Evolutionary conservation across 2,888 invertebrate species (phyloP), one percentile per base, ranked within the genome.

Genomic region (Saturnia pavonia): DNA sequence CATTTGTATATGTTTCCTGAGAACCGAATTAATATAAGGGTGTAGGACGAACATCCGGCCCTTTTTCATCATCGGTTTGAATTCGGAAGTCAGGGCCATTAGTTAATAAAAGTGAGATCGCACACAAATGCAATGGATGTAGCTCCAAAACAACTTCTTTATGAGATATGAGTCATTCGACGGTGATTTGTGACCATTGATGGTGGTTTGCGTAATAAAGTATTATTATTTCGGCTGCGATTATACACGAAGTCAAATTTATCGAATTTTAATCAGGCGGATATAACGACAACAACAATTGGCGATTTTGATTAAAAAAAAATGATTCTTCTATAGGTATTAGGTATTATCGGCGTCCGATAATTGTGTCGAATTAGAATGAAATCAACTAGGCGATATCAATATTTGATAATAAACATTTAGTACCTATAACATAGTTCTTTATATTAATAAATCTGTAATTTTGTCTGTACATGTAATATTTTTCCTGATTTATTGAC

Each of bases 41-140:
- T 68, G 57, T 57, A n/a, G 70, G 66, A 54, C 54, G 19, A 22
- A 66, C 65, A 25, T 70, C 70, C 70, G 70, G 69, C 70, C 70
- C 70, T 70, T 70, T 63, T 40, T 25, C 40, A 42, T 54, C 69
- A 66, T 70, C 42, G 66, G 66, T 42, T 67, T 42, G 51, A 40
- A 51, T 70, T 66, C 66, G 70, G 70, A 70, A 66, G 51, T 54
- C 0, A 16, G 70, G 54, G 27, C 22, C 51, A 70, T 66, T 70
- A 66, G 65, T 40, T 67, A 40, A n/a, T 51, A 34, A 19, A 63
- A 63, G 19, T 63, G 63, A 40, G 63, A 11, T 63, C n/a, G 40
- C 34, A 40, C 34, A 63, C 63, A 40, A 40, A 16, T 11, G 25
- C 57, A 25, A 16, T 54, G 12, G 11, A 57, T 22, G 25, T 57